A percentile compares a stretch with the other conserved stretches of the same genome.
Evolutionary conservation across 1,140 invertebrate species (phyloP).

Genomic region (Caenorhabditis tropicalis): DNA sequence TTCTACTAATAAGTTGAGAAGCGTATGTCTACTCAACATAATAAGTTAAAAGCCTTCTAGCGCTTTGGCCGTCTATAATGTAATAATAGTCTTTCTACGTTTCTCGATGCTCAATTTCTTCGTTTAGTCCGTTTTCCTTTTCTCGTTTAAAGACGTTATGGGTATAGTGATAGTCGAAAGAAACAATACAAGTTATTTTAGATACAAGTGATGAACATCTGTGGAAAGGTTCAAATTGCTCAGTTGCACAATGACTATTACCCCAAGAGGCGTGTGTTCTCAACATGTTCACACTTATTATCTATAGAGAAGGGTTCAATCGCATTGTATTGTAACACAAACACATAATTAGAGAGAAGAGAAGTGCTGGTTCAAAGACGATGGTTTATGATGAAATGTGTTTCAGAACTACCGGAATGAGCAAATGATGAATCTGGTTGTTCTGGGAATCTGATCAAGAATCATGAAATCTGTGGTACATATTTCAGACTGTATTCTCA

Average conservation of each 20-base stretch:
- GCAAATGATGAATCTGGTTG: too few species aligned
- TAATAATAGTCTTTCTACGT: conserved; percentile 38
- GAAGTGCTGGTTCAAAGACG: not conserved
- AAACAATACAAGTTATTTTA: conserved; percentile 15
- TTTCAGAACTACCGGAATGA: too few species aligned
- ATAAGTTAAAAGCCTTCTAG: conserved; percentile 42
- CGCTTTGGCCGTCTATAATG: conserved; percentile 33
- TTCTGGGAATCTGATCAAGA: too few species aligned
- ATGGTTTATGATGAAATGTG: too few species aligned
- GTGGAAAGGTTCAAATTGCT: conserved; percentile 38
- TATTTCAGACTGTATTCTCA: too few species aligned
- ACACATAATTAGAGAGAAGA: conserved; percentile 35
- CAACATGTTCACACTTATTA: conserved; percentile 37
- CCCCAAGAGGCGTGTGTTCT: not conserved
- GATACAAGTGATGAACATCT: conserved; percentile 35
- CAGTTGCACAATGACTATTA: conserved; percentile 37
- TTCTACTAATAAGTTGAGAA: not conserved
- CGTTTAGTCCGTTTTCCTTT: conserved; percentile 11
- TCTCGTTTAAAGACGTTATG: not conserved
- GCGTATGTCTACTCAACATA: conserved; percentile 27
- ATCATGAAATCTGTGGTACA: too few species aligned
- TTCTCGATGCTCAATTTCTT: not conserved
- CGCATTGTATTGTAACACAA: conserved; percentile 33
- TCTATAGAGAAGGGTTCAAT: not conserved
- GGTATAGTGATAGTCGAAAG: not conserved